Evolutionary conservation across 2,797 vertebrate species (phyloP), one percentile per base, ranked within the genome.

Genomic region (Emys orbicularis): DNA sequence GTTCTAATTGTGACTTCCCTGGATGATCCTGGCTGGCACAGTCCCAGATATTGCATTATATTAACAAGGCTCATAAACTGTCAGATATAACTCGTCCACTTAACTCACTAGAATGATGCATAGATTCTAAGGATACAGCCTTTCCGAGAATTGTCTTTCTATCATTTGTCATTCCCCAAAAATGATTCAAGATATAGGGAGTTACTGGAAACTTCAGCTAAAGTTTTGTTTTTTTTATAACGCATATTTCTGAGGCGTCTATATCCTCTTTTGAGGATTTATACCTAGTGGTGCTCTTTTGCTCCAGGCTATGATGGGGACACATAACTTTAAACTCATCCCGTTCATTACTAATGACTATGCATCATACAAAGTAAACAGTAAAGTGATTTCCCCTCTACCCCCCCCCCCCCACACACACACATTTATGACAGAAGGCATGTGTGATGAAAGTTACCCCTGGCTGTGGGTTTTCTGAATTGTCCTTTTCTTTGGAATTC

Each of bases 21-120:
- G 94, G 97, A 97, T 97, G 93, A 95, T 93, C 0, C 0, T 93
- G 84, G 85, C 96, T 98, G 97, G 97, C 97, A 88, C 68, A 27
- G 79, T 97, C 94, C 97, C 97, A 98, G 97, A 90, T 94, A 98
- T 90, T 96, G 96, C 97, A 98, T 98, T 98, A 97, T 92, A 96
- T 97, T 97, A 98, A 96, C 94, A 96, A 96, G 97, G 92, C 96
- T 97, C 96, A 97, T 97, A 97, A 97, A 89, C 92, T 93, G 95
- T 95, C 95, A 96, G 87, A 96, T 92, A 97, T 97, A 97, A 97
- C 93, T 97, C 83, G 92, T 92, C 90, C 93, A 90, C 95, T 97
- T 98, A 97, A 92, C 94, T 96, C 86, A 90, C 93, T 96, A 92
- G 94, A 94, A 84, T 49, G 90, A 97, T 92, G 82, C 93, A 92